phyloP scores from a whole-genome alignment of 2,113 vertebrate species.

The Eulemur macaco region DNA sequence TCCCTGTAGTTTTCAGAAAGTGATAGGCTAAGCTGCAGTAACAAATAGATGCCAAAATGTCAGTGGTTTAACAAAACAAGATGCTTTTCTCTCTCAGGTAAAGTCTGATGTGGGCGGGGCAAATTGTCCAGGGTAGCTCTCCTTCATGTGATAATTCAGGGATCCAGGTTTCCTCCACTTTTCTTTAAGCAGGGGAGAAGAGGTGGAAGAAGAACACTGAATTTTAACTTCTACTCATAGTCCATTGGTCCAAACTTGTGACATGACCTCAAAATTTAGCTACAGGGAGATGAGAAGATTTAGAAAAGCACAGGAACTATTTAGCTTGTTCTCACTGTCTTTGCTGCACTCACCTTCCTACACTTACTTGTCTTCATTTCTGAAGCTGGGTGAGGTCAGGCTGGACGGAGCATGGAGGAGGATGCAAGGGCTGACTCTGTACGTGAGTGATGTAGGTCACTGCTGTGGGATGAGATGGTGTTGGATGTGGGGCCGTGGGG shows the following conservation, averaged over 20 bases:
- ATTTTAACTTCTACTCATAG: neutral
- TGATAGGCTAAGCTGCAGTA: neutral
- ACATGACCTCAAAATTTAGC: neutral
- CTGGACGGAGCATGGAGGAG: neutral
- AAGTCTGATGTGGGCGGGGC: neutral
- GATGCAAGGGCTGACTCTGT: neutral
- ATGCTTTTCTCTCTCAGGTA: neutral
- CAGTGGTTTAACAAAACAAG: neutral
- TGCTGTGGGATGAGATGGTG: neutral
- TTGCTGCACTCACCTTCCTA: neutral
- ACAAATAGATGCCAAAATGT: neutral
- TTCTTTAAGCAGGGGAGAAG: neutral
- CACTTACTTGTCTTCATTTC: neutral
- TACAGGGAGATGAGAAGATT: neutral
- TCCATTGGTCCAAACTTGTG: neutral
- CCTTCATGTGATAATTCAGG: neutral
- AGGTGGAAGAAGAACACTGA: neutral
- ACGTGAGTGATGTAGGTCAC: neutral
- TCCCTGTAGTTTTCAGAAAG: neutral
- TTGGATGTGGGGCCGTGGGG: neutral
- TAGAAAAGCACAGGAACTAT: neutral
- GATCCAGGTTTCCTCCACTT: neutral
- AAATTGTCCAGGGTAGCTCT: neutral
- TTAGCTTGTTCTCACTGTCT: neutral
- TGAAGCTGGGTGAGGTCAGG: neutral